Evolutionary conservation across 1,140 invertebrate species (phyloP).

Genomic region (Chironomus tepperi): DNA sequence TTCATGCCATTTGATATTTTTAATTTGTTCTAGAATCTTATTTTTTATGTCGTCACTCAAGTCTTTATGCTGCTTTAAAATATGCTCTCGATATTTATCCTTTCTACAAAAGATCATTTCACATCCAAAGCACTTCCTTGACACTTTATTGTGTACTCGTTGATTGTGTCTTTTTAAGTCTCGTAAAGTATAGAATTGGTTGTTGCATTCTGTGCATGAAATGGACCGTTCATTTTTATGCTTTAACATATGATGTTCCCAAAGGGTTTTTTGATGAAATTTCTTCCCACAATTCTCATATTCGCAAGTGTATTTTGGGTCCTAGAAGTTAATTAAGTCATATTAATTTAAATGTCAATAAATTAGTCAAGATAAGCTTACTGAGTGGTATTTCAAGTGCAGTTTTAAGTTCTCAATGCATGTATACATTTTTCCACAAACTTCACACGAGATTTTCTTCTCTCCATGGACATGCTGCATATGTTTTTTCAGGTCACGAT

Average conservation of each 20-base stretch:
- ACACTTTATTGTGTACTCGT: background rate
- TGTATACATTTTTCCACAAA: background rate
- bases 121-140: background rate
- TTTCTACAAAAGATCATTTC: background rate
- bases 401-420: background rate
- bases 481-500: background rate
- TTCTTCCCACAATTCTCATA: background rate
- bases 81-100: constrained; percentile 16
- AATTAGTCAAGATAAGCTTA: too few relatives aligned
- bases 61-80: background rate
- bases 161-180: background rate
- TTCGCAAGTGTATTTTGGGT: background rate
- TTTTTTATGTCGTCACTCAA: background rate
- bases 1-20: background rate
- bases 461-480: background rate
- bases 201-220: background rate
- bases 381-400: background rate
- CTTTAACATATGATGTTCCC: background rate
- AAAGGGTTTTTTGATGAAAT: background rate
- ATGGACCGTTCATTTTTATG: background rate
- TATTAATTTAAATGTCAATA: too few relatives aligned
- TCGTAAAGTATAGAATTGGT: background rate
- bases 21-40: background rate
- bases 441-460: background rate
- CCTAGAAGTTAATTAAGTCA: background rate